Percentiles rank a stretch among this genome's conserved stretches.
Conservation (phyloP, 2,888 invertebrate genomes). For the Drosophila meridionalis region DNA sequence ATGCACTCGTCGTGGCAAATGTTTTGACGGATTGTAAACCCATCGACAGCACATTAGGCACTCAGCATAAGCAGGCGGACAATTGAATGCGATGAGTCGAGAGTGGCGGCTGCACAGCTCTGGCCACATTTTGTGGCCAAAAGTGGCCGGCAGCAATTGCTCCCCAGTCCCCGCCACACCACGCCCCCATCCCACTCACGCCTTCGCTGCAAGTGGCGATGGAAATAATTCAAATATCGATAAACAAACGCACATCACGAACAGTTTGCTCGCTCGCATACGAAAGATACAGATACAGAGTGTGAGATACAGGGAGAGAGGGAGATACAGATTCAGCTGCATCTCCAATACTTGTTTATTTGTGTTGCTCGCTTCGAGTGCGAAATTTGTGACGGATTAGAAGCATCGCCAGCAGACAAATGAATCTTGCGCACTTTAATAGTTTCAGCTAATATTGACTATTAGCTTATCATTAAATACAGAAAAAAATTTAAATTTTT, state of each 20-base stretch:
- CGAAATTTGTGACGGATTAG: slow-evolving; percentile 48
- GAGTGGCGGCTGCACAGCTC: slow-evolving; percentile 7
- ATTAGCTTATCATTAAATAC: no score
- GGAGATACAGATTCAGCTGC: slow-evolving; percentile 1
- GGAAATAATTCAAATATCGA: slow-evolving; percentile 76
- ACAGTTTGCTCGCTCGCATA: slow-evolving; percentile 49
- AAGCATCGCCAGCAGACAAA: slow-evolving; percentile 20
- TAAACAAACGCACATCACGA: slow-evolving; percentile 55
- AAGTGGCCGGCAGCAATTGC: slow-evolving; percentile 59
- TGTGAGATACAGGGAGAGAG: background rate
- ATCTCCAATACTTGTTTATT: slow-evolving; percentile 46
- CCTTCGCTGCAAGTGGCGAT: slow-evolving; percentile 49
- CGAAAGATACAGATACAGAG: slow-evolving; percentile 21
- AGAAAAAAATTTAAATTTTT: no score
- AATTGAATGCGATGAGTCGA: slow-evolving; percentile 56
- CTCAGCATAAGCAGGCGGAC: slow-evolving; percentile 56
- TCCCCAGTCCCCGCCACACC: background rate
- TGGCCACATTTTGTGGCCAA: slow-evolving; percentile 73
- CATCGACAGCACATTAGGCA: slow-evolving; percentile 75
- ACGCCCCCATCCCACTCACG: background rate
- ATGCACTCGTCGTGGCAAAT: slow-evolving; percentile 59
- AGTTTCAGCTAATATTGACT: background rate
- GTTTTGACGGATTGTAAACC: slow-evolving; percentile 80
- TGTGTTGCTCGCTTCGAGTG: slow-evolving; percentile 41
- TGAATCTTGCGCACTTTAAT: slow-evolving; percentile 7